These are phyloP conservation scores for Gerris buenoi DNA, from an alignment of 1,140 invertebrate species.

Conservation along the genomic window DNA sequence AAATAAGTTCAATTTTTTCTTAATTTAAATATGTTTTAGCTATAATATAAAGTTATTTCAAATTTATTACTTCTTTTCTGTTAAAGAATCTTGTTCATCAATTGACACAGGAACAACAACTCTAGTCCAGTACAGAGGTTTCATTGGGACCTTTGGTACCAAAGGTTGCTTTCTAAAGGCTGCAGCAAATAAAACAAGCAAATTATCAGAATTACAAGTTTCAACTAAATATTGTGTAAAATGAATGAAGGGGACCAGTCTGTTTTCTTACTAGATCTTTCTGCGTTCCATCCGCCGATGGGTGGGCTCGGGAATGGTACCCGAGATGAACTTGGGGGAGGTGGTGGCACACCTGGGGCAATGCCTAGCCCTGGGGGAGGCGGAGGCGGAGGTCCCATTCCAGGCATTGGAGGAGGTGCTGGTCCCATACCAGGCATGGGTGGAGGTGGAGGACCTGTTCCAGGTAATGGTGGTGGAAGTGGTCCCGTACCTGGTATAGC, in stretches of 20 bases:
- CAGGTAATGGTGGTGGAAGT: slow-evolving; percentile 33
- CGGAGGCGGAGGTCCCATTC: slow-evolving; percentile 14
- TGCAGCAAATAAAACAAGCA: slow-evolving; percentile 30
- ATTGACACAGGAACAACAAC: slow-evolving; percentile 50
- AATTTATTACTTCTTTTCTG: slow-evolving; percentile 9
- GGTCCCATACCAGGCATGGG: slow-evolving; percentile 27
- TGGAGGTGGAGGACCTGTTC: slow-evolving; percentile 30
- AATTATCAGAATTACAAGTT: too few species aligned
- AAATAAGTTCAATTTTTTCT: too few species aligned
- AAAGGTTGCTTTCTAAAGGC: slow-evolving; percentile 65
- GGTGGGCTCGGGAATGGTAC: slow-evolving; percentile 52
- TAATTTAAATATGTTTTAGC: too few species aligned
- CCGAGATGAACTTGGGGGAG: slow-evolving; percentile 22
- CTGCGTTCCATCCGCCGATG: slow-evolving; percentile 55
- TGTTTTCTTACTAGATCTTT: slow-evolving; percentile 49
- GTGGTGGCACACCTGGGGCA: slow-evolving; percentile 18
- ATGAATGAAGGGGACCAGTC: too few species aligned
- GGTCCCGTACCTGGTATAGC: too few species aligned
- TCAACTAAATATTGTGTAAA: too few species aligned
- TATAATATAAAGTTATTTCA: too few species aligned
- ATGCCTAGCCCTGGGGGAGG: slow-evolving; percentile 26
- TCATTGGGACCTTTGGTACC: slow-evolving; percentile 78
- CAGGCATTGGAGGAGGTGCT: slow-evolving; percentile 24
- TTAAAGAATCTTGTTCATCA: slow-evolving; percentile 1
- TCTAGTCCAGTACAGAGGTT: slow-evolving; percentile 88